Evolutionary conservation across 1,140 invertebrate genomes (phyloP).

Genomic region (Leptestheria dahalacensis): DNA sequence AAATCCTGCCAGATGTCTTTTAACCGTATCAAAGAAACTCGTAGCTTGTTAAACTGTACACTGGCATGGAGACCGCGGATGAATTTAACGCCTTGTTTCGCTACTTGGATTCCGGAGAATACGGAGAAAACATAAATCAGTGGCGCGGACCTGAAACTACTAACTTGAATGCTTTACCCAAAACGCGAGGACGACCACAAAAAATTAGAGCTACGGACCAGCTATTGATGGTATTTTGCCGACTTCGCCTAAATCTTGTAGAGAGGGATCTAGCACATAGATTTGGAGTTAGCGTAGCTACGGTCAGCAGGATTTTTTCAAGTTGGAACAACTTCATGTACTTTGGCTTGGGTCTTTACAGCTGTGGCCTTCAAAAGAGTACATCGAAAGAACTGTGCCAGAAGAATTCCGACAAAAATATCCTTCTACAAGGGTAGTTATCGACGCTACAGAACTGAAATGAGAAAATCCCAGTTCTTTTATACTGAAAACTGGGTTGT

Average conservation of each 20-base stretch:
- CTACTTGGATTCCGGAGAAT: not conserved
- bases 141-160: slow-evolving; percentile 7
- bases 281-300: not conserved
- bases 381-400: not conserved
- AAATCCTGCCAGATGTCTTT: too few relatives aligned
- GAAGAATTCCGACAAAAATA: not conserved
- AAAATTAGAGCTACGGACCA: not conserved
- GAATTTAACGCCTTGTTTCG: not conserved
- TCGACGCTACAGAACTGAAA: slow-evolving; percentile 1
- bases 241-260: slow-evolving; percentile 1
- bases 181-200: not conserved
- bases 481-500: not conserved
- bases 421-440: slow-evolving; percentile 1
- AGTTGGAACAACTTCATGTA: slow-evolving; percentile 2
- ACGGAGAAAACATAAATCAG: not conserved
- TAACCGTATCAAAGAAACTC: too few relatives aligned
- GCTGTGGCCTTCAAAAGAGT: slow-evolving; percentile 1
- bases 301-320: not conserved
- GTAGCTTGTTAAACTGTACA: too few relatives aligned
- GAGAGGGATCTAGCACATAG: not conserved
- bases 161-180: not conserved
- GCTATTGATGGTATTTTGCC: not conserved
- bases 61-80: not conserved
- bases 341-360: slow-evolving; percentile 4
- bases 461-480: not conserved